phyloP scores from a whole-genome alignment of 2,113 vertebrate species.

The Lophius piscatorius region DNA sequence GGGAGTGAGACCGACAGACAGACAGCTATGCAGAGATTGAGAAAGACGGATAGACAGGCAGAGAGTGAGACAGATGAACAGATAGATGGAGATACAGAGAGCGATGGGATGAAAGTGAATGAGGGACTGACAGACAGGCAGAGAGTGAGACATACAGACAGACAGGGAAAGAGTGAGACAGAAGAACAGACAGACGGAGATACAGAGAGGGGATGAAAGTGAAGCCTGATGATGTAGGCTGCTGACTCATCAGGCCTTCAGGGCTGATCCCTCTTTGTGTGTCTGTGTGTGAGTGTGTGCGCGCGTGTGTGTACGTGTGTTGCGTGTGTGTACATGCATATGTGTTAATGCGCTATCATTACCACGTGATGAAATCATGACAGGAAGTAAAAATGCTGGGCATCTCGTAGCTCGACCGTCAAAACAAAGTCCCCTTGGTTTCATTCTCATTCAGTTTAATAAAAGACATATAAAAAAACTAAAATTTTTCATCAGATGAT shows the following conservation, averaged over 20 bases:
- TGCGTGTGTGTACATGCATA: conserved; percentile 1
- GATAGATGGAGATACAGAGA: too few species aligned
- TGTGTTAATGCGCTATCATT: conserved; percentile 16
- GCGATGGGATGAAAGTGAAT: too few species aligned
- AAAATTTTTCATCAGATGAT: too few species aligned
- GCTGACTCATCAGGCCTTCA: conserved; percentile 69
- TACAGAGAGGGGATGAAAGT: conserved; percentile 34
- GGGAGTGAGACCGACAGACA: too few species aligned
- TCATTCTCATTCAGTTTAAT: neutral
- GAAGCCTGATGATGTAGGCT: conserved; percentile 55
- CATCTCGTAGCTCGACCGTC: conserved; percentile 13
- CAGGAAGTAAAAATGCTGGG: conserved; percentile 5
- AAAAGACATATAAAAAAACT: too few species aligned
- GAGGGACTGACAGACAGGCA: too few species aligned
- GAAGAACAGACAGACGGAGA: conserved; percentile 23
- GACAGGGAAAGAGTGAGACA: too few species aligned
- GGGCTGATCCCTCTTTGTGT: conserved; percentile 51
- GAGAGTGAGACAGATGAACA: too few species aligned
- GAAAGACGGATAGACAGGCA: too few species aligned
- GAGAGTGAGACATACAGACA: too few species aligned
- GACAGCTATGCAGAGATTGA: too few species aligned
- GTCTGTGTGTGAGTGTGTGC: neutral
- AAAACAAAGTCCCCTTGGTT: conserved; percentile 42
- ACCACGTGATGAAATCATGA: conserved; percentile 49
- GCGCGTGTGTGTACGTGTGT: too few species aligned